phyloP scores from a whole-genome alignment of 2,797 vertebrate genomes.

The Orestias chungarensis region DNA sequence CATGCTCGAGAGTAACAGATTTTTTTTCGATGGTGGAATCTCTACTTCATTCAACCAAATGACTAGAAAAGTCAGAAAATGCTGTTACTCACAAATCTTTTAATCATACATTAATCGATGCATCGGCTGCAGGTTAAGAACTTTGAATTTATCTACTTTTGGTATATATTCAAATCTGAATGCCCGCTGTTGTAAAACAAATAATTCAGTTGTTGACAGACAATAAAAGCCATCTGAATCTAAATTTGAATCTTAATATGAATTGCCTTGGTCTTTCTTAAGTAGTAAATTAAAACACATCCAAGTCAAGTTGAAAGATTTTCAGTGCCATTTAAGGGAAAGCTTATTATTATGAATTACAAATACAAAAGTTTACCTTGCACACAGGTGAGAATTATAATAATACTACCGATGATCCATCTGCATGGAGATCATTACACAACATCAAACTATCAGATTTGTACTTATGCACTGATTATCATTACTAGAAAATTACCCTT shows the following conservation, averaged over 20 bases:
- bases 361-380: background rate
- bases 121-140: background rate
- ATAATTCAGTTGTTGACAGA: background rate
- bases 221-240: background rate
- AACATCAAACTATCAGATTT: background rate
- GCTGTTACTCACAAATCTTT: background rate
- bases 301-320: too few species aligned
- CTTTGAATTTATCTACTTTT: background rate
- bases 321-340: background rate
- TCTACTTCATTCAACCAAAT: background rate
- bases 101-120: background rate
- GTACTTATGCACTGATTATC: background rate
- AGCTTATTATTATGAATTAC: constrained; percentile 6
- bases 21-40: background rate
- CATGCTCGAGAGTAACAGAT: too few species aligned
- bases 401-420: background rate
- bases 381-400: constrained; percentile 8
- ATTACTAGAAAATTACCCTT: background rate
- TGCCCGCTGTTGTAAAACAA: background rate
- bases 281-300: too few species aligned
- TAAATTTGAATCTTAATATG: background rate
- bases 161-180: background rate
- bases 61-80: background rate
- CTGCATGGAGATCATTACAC: too few species aligned
- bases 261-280: too few species aligned